phyloP scores from a whole-genome alignment of 1,140 invertebrate genomes.

The Saxidomus purpurata region DNA sequence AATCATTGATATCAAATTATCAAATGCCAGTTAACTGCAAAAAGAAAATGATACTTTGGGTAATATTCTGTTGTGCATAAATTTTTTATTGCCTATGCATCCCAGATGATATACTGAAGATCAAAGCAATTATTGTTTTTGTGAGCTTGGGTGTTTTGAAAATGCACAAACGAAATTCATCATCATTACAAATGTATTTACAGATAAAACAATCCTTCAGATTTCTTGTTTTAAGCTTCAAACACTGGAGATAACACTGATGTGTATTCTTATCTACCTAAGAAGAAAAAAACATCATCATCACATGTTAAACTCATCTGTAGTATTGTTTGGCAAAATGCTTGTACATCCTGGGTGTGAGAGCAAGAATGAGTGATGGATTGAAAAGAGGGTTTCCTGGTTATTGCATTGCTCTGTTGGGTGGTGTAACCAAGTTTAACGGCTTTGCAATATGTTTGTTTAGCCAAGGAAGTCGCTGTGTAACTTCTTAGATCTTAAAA shows the following conservation, averaged over 20 bases:
- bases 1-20: too few species aligned
- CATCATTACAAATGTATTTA: not conserved
- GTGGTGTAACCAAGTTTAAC: constrained; percentile 20
- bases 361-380: constrained; percentile 13
- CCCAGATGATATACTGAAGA: too few species aligned
- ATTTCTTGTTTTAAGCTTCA: not conserved
- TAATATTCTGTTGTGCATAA: too few species aligned
- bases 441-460: constrained; percentile 1
- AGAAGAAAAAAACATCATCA: not conserved
- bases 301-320: constrained; percentile 24
- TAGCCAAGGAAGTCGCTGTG: not conserved
- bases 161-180: not conserved
- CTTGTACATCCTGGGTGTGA: not conserved
- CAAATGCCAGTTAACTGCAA: too few species aligned
- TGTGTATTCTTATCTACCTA: not conserved
- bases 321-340: constrained; percentile 37
- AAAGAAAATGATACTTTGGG: too few species aligned
- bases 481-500: not conserved
- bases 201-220: not conserved
- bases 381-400: not conserved
- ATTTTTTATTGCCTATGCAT: too few species aligned
- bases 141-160: not conserved
- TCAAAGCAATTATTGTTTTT: not conserved
- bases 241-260: not conserved
- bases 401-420: constrained; percentile 20